Conservation (phyloP, 2,888 invertebrate genomes). For the Luperina nickerlii region DNA sequence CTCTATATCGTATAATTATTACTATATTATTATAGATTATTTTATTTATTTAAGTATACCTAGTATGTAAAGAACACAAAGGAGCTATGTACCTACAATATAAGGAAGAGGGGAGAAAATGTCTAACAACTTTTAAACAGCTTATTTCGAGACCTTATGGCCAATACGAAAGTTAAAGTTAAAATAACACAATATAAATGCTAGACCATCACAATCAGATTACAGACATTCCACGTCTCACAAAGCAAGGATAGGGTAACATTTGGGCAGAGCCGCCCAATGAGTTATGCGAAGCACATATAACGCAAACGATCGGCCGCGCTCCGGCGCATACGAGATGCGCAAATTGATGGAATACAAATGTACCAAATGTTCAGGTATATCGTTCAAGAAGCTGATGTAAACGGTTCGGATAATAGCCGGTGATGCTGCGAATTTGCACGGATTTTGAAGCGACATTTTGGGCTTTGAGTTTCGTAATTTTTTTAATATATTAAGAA, state of each 20-base stretch:
- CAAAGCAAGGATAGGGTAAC: constrained; percentile 54
- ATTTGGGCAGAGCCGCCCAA: constrained; percentile 67
- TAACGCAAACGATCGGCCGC: constrained; percentile 80
- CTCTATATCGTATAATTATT: too few relatives aligned
- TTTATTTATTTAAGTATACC: too few relatives aligned
- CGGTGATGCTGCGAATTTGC: constrained; percentile 23
- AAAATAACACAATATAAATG: constrained; percentile 19
- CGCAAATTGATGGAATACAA: constrained; percentile 86
- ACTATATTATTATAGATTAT: background rate
- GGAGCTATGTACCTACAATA: background rate
- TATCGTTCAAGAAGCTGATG: constrained; percentile 52
- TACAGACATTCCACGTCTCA: constrained; percentile 50
- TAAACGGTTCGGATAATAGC: constrained; percentile 38
- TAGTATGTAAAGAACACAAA: background rate
- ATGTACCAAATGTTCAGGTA: constrained; percentile 71
- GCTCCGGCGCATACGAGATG: constrained; percentile 84
- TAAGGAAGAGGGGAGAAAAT: background rate
- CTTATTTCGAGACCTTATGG: background rate
- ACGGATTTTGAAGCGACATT: background rate
- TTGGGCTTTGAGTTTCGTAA: background rate
- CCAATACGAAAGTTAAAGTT: background rate
- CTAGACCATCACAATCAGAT: constrained; percentile 44
- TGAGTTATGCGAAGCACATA: constrained; percentile 85
- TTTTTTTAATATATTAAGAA: background rate
- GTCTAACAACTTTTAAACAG: background rate